Base-by-base conservation (phyloP, 2,797 vertebrate species). In the Aldrovandia affinis region DNA sequence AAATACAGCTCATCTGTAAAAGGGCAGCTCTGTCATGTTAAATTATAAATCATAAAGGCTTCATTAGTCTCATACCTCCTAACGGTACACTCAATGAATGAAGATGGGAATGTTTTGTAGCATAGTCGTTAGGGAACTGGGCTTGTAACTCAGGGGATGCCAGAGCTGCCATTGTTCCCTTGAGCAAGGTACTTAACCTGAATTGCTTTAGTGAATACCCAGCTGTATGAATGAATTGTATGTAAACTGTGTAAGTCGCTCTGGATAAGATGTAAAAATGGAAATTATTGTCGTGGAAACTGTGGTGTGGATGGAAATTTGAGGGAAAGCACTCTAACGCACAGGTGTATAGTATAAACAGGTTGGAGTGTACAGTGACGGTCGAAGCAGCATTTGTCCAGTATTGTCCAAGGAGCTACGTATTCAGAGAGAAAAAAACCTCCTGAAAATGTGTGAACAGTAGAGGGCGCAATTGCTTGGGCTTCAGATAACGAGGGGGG, bases 311-410 rank as follows among this genome's bases (percentile, higher is more conserved):
- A 54, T 3, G 20, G 61, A 65, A 30, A 25, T 65, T 57, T 65
- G 44, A 36, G 42, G 55, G 33, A 22, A 42, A 3, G 54, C 44
- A 18, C 39, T 36, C 54, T 82, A 47, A 44, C 14, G 28, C 36
- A 28, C 30, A 77, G 81, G 22, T 83, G 68, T 73, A 2, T 30
- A 70, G n/a, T n/a, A n/a, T n/a, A n/a, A n/a, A 83, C 12, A 75
- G 15, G 30, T 52, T 2, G 63, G 54, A 28, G 3, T 33, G 10
- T 80, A 80, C 36, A 33, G 14, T 50, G 50, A 25, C 33, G 50
- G 57, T 57, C 22, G 65, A 77, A 44, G 14, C 65, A 59, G 70
- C 22, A 18, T 50, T 42, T 15, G 33, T 77, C 82, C 5, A 0
- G 77, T 57, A 59, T 20, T 57, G 68, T 83, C 82, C 68, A 57